Evolutionary conservation across 2,113 vertebrate genomes (phyloP), one percentile per base, ranked within the genome.

Genomic region (Nannospalax galili): DNA sequence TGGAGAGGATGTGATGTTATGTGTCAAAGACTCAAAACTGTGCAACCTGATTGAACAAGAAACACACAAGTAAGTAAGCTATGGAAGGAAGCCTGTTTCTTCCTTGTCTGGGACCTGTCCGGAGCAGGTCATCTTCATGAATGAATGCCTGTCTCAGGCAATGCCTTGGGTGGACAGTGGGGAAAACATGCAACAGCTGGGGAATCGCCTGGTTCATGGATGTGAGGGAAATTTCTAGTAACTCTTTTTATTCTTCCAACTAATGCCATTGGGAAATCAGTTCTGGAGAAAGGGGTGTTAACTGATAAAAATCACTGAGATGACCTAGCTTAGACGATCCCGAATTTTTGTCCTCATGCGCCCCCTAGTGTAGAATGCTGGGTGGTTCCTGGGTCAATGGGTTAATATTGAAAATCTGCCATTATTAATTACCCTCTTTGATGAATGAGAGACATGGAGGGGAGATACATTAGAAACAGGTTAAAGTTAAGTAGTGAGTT

Each of bases 301-400:
- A 20, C 58, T 58, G 48, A 64, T 9, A 30, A 6, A 52, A 84
- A 90, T 93, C 17, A 8, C 56, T 52, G 5, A 28, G 52, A 0
- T 35, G 84, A 32, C 69, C 67, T 3, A 3, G 91, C 28, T 70
- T 16, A 4, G 89, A 89, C 67, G 87, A 93, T 74, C 94, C 73
- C 0, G 0, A 98, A 98, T 96, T 73, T 96, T 73, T 85, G 97
- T 98, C 97, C 97, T 98, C 96, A 97, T 89, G 96, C 97, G 98
- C 98, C 98, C 98, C 94, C 98, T 98, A 98, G 98, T 97, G 98
- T 98, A 93, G 73, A 88, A 97, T 94, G 40, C 30, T 7, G 5
- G 84, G 94, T 96, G 98, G 87, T 96, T 97, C 75, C 56, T 32
- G 2, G 56, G 85, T 93, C 69, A 35, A 28, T 8, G 69, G 52